phyloP scores from a whole-genome alignment of 2,797 vertebrate genomes.

The Alectoris magna region DNA sequence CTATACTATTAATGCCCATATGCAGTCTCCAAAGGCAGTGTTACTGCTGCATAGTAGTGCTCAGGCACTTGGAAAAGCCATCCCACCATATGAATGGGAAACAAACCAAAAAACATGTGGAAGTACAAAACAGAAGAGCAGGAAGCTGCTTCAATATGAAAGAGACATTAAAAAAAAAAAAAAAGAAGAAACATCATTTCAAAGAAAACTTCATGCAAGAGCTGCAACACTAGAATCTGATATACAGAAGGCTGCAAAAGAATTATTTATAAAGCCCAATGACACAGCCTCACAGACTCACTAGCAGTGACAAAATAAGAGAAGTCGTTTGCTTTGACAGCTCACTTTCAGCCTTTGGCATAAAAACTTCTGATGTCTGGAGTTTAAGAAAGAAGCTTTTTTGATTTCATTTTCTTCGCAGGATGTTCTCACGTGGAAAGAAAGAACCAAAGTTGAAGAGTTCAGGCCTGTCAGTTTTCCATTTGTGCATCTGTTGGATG shows the following conservation, averaged over 20 bases:
- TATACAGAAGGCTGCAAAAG: conserved; percentile 27
- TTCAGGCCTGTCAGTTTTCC: conserved; percentile 56
- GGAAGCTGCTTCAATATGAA: neutral
- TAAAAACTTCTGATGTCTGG: conserved; percentile 49
- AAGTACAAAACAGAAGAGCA: neutral
- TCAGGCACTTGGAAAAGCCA: neutral
- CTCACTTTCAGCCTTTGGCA: neutral
- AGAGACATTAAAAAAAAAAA: neutral
- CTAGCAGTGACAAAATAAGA: neutral
- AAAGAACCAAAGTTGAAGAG: conserved; percentile 62
- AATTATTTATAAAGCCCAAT: conserved; percentile 68
- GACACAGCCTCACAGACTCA: conserved; percentile 38
- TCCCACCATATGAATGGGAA: neutral
- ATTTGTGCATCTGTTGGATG: neutral
- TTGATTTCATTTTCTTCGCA: conserved; percentile 30
- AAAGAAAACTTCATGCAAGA: conserved; percentile 26
- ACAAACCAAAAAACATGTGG: neutral
- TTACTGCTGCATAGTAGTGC: neutral
- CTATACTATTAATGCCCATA: neutral
- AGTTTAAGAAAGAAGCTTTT: conserved; percentile 30
- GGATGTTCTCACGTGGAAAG: conserved; percentile 44
- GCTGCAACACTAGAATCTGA: neutral
- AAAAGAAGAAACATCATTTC: neutral
- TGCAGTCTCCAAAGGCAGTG: neutral
- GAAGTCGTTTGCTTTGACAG: conserved; percentile 12